phyloP scores from a whole-genome alignment of 2,797 vertebrate species.

The Tenualosa thibaudeaui region DNA sequence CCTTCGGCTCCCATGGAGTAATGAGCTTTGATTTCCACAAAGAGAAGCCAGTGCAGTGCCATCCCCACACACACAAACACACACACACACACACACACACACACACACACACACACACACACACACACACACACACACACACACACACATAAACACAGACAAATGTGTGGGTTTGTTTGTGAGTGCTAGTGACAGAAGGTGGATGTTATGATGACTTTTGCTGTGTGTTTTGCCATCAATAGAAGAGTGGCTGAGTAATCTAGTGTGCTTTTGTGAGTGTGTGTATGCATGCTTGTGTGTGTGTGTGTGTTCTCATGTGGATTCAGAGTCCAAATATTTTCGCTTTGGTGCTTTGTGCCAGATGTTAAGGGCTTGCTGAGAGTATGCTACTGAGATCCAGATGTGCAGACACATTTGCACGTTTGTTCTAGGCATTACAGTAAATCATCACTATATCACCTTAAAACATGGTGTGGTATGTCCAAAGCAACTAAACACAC shows the following conservation, averaged over 20 bases:
- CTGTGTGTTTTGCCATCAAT: not conserved
- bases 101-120: not conserved
- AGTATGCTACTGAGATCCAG: not conserved
- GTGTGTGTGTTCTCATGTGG: not conserved
- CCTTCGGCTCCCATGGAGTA: slow-evolving; percentile 26
- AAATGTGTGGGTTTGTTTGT: not conserved
- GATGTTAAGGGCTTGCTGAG: not conserved
- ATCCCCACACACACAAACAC: not conserved
- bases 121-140: not conserved
- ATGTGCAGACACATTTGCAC: too few species aligned
- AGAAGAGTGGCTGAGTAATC: not conserved
- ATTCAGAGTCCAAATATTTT: not conserved
- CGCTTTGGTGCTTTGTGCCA: not conserved
- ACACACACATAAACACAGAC: not conserved
- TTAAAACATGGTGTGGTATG: too few species aligned
- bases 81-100: not conserved
- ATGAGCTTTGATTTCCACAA: slow-evolving; percentile 49
- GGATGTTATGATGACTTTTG: not conserved
- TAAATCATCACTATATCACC: too few species aligned
- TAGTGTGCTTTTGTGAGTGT: not conserved
- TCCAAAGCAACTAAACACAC: too few species aligned
- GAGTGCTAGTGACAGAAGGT: not conserved
- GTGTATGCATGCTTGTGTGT: not conserved
- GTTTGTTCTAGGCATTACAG: too few species aligned
- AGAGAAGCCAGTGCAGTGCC: slow-evolving; percentile 19